Percentiles rank a stretch among this genome's conserved stretches.
phyloP scores from a whole-genome alignment of 1,140 invertebrate genomes.

The Cherax quadricarinatus region DNA sequence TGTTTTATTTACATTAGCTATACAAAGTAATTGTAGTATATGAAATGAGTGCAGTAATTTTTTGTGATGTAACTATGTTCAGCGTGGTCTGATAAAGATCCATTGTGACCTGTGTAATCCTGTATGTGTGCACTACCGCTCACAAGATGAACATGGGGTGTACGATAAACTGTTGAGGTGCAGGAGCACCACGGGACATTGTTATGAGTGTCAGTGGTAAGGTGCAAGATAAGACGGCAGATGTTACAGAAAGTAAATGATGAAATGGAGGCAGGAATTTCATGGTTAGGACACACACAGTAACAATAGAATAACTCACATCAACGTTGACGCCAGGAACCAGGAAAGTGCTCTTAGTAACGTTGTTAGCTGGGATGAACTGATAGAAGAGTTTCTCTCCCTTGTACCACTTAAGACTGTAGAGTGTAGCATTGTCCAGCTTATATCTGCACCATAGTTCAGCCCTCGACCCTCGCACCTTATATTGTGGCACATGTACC shows the following conservation, averaged over 20 bases:
- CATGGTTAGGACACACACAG: not conserved
- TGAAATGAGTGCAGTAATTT: too few species aligned
- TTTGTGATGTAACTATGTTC: not conserved
- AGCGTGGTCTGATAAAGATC: too few species aligned
- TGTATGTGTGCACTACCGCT: not conserved
- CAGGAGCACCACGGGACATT: not conserved
- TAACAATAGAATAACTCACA: slow-evolving; percentile 72
- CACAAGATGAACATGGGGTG: not conserved
- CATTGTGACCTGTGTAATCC: not conserved
- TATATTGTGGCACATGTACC: too few species aligned
- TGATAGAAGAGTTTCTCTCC: slow-evolving; percentile 85
- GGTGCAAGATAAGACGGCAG: not conserved
- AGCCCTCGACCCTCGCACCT: slow-evolving; percentile 47
- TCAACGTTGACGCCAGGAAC: slow-evolving; percentile 76
- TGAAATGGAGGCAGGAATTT: too few species aligned
- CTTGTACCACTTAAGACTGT: slow-evolving; percentile 89
- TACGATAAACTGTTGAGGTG: not conserved
- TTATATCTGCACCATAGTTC: slow-evolving; percentile 82
- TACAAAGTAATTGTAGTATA: too few species aligned
- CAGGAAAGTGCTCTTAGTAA: slow-evolving; percentile 75
- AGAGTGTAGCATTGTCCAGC: slow-evolving; percentile 83
- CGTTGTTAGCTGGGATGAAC: slow-evolving; percentile 77
- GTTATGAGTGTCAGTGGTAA: not conserved
- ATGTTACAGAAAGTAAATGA: too few species aligned
- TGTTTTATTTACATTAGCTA: too few species aligned